These are phyloP conservation scores for Nycteola revayana DNA, from an alignment of 2,888 invertebrate species.

Conservation along the genomic window DNA sequence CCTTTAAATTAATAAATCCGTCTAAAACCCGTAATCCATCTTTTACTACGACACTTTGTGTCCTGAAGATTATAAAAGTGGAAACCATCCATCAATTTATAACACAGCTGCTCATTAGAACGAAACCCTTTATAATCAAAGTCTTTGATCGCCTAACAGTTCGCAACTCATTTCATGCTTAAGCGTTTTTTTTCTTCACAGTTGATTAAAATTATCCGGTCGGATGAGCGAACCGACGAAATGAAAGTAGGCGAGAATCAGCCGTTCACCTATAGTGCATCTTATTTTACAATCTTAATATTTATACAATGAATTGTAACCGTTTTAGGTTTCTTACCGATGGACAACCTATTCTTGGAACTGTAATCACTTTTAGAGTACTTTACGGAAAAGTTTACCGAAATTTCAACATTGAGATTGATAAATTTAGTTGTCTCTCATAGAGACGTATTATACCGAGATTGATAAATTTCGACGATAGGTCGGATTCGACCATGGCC, in stretches of 20 bases:
- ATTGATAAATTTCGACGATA: too few relatives aligned
- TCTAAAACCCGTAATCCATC: not conserved
- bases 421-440: too few relatives aligned
- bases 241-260: constrained; percentile 40
- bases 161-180: constrained; percentile 61
- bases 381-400: too few relatives aligned
- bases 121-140: constrained; percentile 39
- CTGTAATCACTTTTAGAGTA: too few relatives aligned
- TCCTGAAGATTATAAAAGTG: constrained; percentile 14
- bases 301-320: constrained; percentile 50
- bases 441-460: too few relatives aligned
- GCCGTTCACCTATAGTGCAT: constrained; percentile 27
- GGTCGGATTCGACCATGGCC: too few relatives aligned
- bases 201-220: constrained; percentile 64
- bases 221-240: constrained; percentile 47
- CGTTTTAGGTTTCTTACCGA: too few relatives aligned
- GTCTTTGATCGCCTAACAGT: constrained; percentile 65
- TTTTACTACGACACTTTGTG: not conserved
- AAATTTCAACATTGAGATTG: too few relatives aligned
- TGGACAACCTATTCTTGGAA: too few relatives aligned
- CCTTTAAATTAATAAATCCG: too few relatives aligned
- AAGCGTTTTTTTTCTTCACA: constrained; percentile 56
- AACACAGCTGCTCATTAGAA: constrained; percentile 31
- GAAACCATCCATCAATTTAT: constrained; percentile 9
- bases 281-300: constrained; percentile 46